Percentiles rank a stretch among this genome's conserved stretches.
Conservation (phyloP, 2,797 vertebrate species). For the Parauchenoglanis punctatus region DNA sequence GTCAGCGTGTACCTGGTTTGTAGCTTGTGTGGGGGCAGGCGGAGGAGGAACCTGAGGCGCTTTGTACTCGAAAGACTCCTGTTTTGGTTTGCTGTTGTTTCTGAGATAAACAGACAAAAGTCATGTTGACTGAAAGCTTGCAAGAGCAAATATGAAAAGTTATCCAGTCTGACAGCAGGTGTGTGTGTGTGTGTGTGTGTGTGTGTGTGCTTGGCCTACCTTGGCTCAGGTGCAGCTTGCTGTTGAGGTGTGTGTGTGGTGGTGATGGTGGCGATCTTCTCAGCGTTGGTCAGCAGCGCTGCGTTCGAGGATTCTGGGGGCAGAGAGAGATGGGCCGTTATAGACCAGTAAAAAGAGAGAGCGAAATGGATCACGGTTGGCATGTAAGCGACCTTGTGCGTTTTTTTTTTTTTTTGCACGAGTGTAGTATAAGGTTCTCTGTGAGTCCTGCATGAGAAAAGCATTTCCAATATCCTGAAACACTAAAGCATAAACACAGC, state of each 20-base stretch:
- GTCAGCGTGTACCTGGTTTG: conserved; percentile 80
- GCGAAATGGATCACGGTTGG: background rate
- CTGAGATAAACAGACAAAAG: conserved; percentile 64
- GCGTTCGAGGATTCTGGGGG: conserved; percentile 82
- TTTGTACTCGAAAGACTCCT: conserved; percentile 92
- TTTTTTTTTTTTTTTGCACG: background rate
- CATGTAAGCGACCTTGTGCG: background rate
- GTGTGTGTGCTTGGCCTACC: conserved; percentile 71
- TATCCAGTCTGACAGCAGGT: too few relatives aligned
- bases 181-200: background rate
- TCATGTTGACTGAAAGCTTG: background rate
- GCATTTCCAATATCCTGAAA: conserved; percentile 22
- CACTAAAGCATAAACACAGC: conserved; percentile 9
- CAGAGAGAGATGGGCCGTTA: background rate
- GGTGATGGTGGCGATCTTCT: conserved; percentile 99
- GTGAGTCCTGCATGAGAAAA: conserved; percentile 20
- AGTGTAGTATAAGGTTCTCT: background rate
- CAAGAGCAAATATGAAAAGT: background rate
- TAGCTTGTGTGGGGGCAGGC: conserved; percentile 75
- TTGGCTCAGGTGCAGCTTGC: conserved; percentile 84
- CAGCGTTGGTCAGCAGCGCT: conserved; percentile 94
- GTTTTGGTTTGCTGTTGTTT: conserved; percentile 97
- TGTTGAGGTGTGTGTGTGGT: conserved; percentile 95
- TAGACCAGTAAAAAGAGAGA: background rate
- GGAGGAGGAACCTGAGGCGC: conserved; percentile 76